Evolutionary conservation across 2,797 vertebrate species (phyloP), one percentile per base, ranked within the genome.

Genomic region (Thamnophis elegans): DNA sequence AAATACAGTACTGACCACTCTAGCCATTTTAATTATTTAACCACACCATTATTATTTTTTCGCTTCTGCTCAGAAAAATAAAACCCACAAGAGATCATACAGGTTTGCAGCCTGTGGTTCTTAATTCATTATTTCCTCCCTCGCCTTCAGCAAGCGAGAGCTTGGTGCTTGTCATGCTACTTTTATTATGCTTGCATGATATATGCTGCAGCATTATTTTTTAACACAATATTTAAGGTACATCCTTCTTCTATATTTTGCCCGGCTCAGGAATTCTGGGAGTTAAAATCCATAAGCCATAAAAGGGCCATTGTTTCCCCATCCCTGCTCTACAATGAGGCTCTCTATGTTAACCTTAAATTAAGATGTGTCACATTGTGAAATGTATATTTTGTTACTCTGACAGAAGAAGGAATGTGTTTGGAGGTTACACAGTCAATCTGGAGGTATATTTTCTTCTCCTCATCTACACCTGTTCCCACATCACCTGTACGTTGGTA

Each of bases 361-460:
- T 87, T 65, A 85, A 53, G 4, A 5, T 59, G 0, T 0, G 88
- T 36, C 89, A 68, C 59, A 53, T 3, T 3, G 13, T 68, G 22
- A 68, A 55, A 47, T 92, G 88, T 91, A 5, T 56, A 2, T 93
- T 92, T 89, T 53, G 1, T 95, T 89, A 53, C 93, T 4, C 85
- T 96, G 94, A 87, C 92, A 99, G 99, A 86, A 91, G n/a, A 98
- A 96, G 89, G 92, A 36, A n/a, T 99, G 98, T 96, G 53, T 97
- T 36, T 99, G 99, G 99, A 98, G 97, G 96, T 96, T 96, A 90
- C 96, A 97, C 56, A 99, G 98, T 1, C 97, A 97, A 36, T 98
- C 98, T 4, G 99, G 99, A 91, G 98, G 98, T 2, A 97, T 99
- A 89, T 99, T 99, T 97, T 99, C 99, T 28, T 99, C 99, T 16